These are phyloP conservation scores for Plumapathes pennacea DNA, from an alignment of 92 coral and sea anemone genomes.

Conservation along the genomic window DNA sequence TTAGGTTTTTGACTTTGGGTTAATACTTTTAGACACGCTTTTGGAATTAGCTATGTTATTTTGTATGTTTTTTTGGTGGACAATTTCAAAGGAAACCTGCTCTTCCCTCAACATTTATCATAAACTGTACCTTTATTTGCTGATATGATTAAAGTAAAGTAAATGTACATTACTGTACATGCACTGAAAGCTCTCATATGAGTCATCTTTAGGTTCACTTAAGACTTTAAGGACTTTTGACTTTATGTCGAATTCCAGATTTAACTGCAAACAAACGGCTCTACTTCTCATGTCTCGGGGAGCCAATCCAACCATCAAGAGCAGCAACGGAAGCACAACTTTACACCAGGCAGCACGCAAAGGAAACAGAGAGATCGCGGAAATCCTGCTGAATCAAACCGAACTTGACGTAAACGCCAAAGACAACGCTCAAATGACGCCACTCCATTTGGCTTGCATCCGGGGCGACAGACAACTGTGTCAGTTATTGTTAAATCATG, in stretches of 20 bases:
- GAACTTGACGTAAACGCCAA: slow-evolving; percentile 42
- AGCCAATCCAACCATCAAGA: slow-evolving; percentile 53
- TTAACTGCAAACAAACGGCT: slow-evolving; percentile 42
- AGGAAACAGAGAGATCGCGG: slow-evolving; percentile 49
- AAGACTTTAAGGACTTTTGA: no score
- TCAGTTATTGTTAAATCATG: slow-evolving; percentile 48
- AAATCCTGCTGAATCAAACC: slow-evolving; percentile 41
- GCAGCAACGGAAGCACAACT: slow-evolving; percentile 59
- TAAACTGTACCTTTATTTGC: no score
- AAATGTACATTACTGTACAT: no score
- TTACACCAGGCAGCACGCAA: slow-evolving; percentile 71
- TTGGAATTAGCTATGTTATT: no score
- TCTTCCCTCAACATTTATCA: no score
- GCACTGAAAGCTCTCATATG: no score
- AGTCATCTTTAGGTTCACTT: no score
- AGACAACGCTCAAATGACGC: slow-evolving; percentile 54
- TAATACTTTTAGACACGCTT: no score
- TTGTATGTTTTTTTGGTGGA: no score
- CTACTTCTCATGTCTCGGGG: slow-evolving; percentile 51
- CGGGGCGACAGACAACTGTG: slow-evolving; percentile 71
- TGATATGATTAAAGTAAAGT: no score
- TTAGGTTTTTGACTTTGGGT: no score
- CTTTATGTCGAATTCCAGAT: slow-evolving; percentile 16
- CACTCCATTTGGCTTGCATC: slow-evolving; percentile 71
- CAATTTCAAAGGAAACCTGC: no score